Percentiles rank a stretch among this genome's conserved stretches.
Conservation (phyloP, 2,113 vertebrate genomes). For the Pungitius pungitius region DNA sequence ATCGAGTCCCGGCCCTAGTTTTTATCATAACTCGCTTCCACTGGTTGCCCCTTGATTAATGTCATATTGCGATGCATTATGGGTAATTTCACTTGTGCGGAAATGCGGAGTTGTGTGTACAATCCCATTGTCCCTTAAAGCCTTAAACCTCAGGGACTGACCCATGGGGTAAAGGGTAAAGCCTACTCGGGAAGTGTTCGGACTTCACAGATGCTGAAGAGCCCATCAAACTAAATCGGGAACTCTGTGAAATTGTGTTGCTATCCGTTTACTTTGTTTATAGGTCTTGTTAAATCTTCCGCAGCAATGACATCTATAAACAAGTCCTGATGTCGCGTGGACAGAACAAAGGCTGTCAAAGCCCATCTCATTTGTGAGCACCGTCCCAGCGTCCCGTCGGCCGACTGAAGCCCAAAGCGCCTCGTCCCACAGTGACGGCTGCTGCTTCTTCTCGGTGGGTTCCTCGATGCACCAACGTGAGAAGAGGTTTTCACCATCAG, state of each 20-base stretch:
- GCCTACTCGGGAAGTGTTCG: background rate
- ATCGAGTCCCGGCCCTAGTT: no score
- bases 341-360: slow-evolving; percentile 24
- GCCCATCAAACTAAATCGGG: background rate
- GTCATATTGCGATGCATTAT: no score
- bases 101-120: no score
- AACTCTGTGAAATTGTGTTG: background rate
- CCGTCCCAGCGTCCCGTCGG: slow-evolving; percentile 29
- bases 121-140: no score
- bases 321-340: slow-evolving; percentile 16
- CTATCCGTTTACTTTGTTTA: slow-evolving; percentile 11
- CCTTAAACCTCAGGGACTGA: no score
- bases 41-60: no score
- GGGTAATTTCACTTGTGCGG: no score
- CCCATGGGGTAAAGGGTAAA: no score
- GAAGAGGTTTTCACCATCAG: slow-evolving; percentile 15
- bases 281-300: background rate
- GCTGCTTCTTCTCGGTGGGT: slow-evolving; percentile 42
- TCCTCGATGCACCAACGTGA: slow-evolving; percentile 50
- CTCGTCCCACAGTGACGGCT: background rate
- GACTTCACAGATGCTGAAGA: background rate
- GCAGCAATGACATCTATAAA: slow-evolving; percentile 32
- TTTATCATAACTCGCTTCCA: no score
- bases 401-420: slow-evolving; percentile 39
- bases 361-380: slow-evolving; percentile 42